A percentile compares a stretch with the other conserved stretches of the same genome.
Evolutionary conservation across 2,797 vertebrate genomes (phyloP).

Genomic region (Pseudocheirus occidentalis): DNA sequence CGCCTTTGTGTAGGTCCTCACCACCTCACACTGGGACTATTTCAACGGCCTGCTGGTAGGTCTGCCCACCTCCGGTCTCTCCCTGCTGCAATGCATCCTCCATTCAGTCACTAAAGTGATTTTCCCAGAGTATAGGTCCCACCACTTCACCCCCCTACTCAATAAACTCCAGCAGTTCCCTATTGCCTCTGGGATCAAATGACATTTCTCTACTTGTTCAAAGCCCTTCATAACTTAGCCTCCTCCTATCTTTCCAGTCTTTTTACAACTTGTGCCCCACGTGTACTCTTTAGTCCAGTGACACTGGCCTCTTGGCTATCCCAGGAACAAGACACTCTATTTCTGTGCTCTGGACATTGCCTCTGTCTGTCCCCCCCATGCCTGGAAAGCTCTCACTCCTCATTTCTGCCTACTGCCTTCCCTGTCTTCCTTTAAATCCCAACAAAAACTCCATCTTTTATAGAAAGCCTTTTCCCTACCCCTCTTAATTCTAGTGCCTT

Average conservation of each 20-base stretch:
- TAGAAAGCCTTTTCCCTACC: neutral
- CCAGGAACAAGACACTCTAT: neutral
- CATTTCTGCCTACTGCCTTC: neutral
- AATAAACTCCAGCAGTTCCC: neutral
- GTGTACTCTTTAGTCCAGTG: neutral
- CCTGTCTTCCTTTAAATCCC: neutral
- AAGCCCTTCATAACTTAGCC: neutral
- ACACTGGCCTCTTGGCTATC: neutral
- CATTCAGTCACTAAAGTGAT: neutral
- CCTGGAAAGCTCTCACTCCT: neutral
- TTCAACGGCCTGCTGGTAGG: neutral
- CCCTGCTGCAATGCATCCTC: neutral
- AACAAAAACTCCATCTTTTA: neutral
- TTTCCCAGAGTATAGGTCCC: neutral
- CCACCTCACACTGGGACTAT: neutral
- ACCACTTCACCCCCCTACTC: neutral
- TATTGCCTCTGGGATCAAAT: neutral
- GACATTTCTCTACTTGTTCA: neutral
- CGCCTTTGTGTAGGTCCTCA: neutral
- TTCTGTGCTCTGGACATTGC: neutral
- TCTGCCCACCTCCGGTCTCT: neutral
- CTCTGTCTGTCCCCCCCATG: too few species aligned
- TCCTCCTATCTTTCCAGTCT: neutral
- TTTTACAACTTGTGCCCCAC: neutral
- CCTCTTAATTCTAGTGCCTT: neutral